These are phyloP conservation scores for Cartodere bifasciata DNA, from an alignment of 2,888 invertebrate genomes.

Conservation along the genomic window DNA sequence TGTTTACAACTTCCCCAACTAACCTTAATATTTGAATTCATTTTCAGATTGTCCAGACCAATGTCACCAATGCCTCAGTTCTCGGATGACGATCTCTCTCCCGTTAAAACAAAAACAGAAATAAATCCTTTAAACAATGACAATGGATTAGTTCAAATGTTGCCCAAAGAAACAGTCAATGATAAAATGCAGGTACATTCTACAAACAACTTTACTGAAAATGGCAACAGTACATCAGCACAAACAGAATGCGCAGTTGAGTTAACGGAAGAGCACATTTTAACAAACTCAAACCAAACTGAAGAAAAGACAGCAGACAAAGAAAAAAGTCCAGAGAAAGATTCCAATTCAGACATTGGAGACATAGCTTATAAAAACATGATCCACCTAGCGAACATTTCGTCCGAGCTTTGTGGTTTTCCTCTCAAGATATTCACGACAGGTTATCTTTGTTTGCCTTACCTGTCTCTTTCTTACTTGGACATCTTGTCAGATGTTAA, in stretches of 20 bases:
- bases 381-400: conserved; percentile 49
- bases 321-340: conserved; percentile 49
- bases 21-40: no score
- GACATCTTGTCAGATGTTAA: conserved; percentile 81
- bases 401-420: conserved; percentile 68
- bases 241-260: no score
- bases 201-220: no score
- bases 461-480: conserved; percentile 87
- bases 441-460: conserved; percentile 90
- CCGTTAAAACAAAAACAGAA: conserved; percentile 22
- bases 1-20: no score
- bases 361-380: conserved; percentile 47
- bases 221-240: no score
- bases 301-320: conserved; percentile 20
- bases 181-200: no score
- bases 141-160: neutral
- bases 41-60: conserved; percentile 49
- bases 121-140: conserved; percentile 16
- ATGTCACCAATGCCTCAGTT: conserved; percentile 62
- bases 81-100: conserved; percentile 35
- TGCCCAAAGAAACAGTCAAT: neutral
- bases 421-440: conserved; percentile 78
- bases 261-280: no score
- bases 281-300: no score
- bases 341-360: conserved; percentile 57